phyloP scores from a whole-genome alignment of 2,888 invertebrate species.

The Parthenolecanium corni region DNA sequence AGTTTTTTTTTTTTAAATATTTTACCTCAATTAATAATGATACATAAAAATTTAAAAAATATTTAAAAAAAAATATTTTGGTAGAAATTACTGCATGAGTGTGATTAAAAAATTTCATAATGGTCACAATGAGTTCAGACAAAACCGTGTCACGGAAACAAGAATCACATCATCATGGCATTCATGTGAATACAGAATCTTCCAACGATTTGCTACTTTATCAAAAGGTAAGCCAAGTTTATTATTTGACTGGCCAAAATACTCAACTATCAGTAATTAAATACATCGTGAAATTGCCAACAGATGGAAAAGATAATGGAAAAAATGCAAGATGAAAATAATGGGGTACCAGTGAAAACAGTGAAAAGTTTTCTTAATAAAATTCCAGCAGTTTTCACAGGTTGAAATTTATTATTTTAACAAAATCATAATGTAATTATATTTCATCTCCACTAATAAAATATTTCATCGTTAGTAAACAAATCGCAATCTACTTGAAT shows the following conservation, averaged over 20 bases:
- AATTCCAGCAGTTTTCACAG: constrained; percentile 88
- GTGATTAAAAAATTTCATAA: neutral
- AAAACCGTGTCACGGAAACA: constrained; percentile 17
- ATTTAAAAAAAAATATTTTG: too few species aligned
- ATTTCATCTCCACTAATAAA: too few species aligned
- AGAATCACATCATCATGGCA: constrained; percentile 11
- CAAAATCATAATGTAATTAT: too few species aligned
- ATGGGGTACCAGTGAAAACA: constrained; percentile 89
- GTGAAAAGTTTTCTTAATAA: constrained; percentile 99
- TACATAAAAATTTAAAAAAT: too few species aligned
- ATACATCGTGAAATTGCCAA: constrained; percentile 35
- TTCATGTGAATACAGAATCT: neutral
- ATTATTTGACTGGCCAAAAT: neutral
- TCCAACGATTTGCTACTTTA: constrained; percentile 12
- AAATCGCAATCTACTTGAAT: too few species aligned
- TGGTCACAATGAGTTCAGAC: constrained; percentile 25
- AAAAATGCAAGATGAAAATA: constrained; percentile 87
- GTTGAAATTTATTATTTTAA: constrained; percentile 39
- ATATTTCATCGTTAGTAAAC: too few species aligned
- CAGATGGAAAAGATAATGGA: constrained; percentile 94
- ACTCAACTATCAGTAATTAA: neutral
- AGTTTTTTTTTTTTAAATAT: too few species aligned
- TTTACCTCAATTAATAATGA: neutral
- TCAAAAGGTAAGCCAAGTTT: constrained; percentile 12
- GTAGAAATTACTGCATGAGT: too few species aligned